A percentile compares a stretch with the other conserved stretches of the same genome.
Evolutionary conservation across 2,888 invertebrate species (phyloP).

Genomic region (Andrena bucephala): DNA sequence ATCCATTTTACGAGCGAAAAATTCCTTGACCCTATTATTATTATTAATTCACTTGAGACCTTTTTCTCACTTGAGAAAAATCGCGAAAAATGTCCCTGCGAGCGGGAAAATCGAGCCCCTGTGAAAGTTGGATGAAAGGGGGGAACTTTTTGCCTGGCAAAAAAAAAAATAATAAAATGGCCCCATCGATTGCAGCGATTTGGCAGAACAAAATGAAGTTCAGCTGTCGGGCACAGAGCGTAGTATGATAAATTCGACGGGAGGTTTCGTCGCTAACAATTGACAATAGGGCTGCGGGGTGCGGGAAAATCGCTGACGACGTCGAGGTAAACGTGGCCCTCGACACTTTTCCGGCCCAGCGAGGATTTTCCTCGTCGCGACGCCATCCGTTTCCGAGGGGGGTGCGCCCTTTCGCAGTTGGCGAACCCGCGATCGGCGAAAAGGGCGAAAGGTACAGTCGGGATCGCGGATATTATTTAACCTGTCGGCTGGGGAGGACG

Average conservation of each 20-base stretch:
- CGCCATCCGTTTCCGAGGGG: neutral
- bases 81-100: neutral
- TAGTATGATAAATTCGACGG: slow-evolving; percentile 46
- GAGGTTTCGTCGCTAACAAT: slow-evolving; percentile 36
- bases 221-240: slow-evolving; percentile 34
- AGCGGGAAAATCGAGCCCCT: neutral
- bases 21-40: too few relatives aligned
- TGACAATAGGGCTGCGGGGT: slow-evolving; percentile 35
- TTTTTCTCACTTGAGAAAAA: neutral
- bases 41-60: too few relatives aligned
- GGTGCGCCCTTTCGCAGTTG: neutral
- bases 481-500: too few relatives aligned
- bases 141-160: neutral
- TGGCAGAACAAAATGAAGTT: slow-evolving; percentile 20
- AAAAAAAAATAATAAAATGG: neutral
- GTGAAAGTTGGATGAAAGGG: neutral
- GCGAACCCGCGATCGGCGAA: neutral
- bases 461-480: neutral
- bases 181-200: neutral
- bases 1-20: too few relatives aligned
- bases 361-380: slow-evolving; percentile 23
- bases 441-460: neutral
- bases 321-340: slow-evolving; percentile 21
- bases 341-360: slow-evolving; percentile 37
- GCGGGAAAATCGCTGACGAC: slow-evolving; percentile 49